A percentile compares a stretch with the other conserved stretches of the same genome.
phyloP scores from a whole-genome alignment of 2,888 invertebrate genomes.

The Altica lythri region DNA sequence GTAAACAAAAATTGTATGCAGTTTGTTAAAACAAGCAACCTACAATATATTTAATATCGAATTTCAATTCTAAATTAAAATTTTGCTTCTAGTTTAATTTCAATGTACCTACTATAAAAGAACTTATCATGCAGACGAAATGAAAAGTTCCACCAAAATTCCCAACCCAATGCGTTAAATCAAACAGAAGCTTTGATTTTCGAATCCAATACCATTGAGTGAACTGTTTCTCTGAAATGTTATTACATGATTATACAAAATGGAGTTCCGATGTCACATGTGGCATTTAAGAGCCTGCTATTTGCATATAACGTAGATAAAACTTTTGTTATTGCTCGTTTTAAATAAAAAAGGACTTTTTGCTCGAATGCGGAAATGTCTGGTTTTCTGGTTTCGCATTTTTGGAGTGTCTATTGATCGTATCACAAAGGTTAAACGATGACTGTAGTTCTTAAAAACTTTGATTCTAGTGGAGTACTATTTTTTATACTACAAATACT shows the following conservation, averaged over 20 bases:
- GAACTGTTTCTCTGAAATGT: constrained; percentile 22
- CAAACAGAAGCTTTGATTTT: constrained; percentile 18
- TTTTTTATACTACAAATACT: too few species aligned
- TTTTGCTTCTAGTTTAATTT: too few species aligned
- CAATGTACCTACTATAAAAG: too few species aligned
- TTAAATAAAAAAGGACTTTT: constrained; percentile 15
- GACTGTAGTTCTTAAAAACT: too few species aligned
- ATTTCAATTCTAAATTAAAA: too few species aligned
- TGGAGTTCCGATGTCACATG: constrained; percentile 25
- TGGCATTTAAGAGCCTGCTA: constrained; percentile 19
- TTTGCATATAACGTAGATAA: constrained; percentile 23
- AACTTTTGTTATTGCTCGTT: constrained; percentile 22
- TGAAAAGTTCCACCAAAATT: constrained; percentile 1
- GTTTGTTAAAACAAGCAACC: too few species aligned
- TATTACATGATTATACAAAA: constrained; percentile 26
- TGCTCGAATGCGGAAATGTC: constrained; percentile 1
- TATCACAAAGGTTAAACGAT: not conserved
- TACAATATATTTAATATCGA: too few species aligned
- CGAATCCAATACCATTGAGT: constrained; percentile 14
- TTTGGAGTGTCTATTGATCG: not conserved
- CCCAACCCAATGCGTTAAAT: constrained; percentile 8
- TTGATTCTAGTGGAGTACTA: too few species aligned
- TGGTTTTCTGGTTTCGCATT: not conserved
- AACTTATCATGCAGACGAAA: not conserved
- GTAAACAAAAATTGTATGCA: too few species aligned